Evolutionary conservation across 2,797 vertebrate genomes (phyloP), one percentile per base, ranked within the genome.

Genomic region (Todus mexicanus): DNA sequence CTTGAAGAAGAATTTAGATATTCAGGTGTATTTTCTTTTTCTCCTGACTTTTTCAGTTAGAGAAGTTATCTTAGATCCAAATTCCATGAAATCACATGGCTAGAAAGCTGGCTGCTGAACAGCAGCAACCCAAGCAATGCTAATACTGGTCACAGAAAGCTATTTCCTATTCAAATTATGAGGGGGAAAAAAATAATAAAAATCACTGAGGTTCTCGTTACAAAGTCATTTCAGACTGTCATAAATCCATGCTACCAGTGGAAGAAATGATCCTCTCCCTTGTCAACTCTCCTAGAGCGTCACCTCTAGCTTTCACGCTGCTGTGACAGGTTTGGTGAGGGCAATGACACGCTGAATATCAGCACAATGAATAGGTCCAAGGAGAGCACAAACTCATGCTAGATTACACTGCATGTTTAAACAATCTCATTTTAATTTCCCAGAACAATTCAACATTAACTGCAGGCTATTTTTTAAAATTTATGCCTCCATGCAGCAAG

Each of bases 101-200:
- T 93, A 94, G 91, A 82, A 95, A 94, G 56, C 69, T 66, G 57
- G 96, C 87, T 96, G 93, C 91, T 96, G 94, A 97, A 96, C 71
- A 96, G 96, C 96, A 90, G 79, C 18, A 23, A 90, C 85, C 51
- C 48, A 79, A 69, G 65, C 57, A 94, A 76, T 6, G 27, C 57
- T 79, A 90, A 83, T 63, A 78, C 17, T 31, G 50, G 73, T 27
- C 61, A 95, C 61, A 95, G 87, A 90, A 77, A 91, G 71, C 14
- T 16, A 78, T 47, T 95, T 93, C 23, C 26, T 71, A 84, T 76
- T 90, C 63, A 66, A 93, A 89, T 60, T 53, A 70, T 38, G 14
- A 92, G 50, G 14, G 91, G 57, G 9, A 17, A 43, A 72, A 78
- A 88, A 65, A 53, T 11, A 15, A 50, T 16, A 42, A 15, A 2